Conservation (phyloP, 2,888 invertebrate species). For the Volucella inflata region DNA sequence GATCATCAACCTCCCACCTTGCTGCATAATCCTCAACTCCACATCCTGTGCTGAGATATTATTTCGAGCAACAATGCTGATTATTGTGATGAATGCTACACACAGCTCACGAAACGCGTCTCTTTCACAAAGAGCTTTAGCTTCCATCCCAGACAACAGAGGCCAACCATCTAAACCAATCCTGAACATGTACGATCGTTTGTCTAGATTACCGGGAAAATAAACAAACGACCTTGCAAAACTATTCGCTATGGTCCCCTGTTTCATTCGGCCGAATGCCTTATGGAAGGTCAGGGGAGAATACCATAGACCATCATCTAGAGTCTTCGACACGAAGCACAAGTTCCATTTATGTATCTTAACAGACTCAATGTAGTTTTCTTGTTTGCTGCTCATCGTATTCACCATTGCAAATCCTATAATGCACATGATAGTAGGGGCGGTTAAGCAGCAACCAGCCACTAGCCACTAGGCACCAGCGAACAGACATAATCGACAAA, state of each 20-base stretch:
- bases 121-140: constrained; percentile 1
- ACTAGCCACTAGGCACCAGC: constrained; percentile 5
- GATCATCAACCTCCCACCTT: constrained; percentile 22
- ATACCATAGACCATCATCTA: not conserved
- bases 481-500: constrained; percentile 29
- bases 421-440: constrained; percentile 59
- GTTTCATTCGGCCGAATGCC: not conserved
- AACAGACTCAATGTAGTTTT: constrained; percentile 3
- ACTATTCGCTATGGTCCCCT: constrained; percentile 47
- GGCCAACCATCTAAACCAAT: constrained; percentile 33
- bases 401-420: constrained; percentile 48
- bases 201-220: constrained; percentile 76
- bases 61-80: constrained; percentile 43
- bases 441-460: constrained; percentile 10
- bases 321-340: constrained; percentile 16
- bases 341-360: constrained; percentile 60
- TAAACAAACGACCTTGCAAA: constrained; percentile 77
- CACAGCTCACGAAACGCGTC: constrained; percentile 10
- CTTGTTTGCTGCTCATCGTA: not conserved
- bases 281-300: constrained; percentile 23
- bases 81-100: constrained; percentile 49
- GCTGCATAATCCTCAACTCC: not conserved
- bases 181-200: constrained; percentile 75
- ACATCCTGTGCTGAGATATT: not conserved
- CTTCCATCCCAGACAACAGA: constrained; percentile 16